Percentiles rank a stretch among this genome's conserved stretches.
Conservation (phyloP, 2,797 vertebrate species). For the Microcaecilia unicolor region DNA sequence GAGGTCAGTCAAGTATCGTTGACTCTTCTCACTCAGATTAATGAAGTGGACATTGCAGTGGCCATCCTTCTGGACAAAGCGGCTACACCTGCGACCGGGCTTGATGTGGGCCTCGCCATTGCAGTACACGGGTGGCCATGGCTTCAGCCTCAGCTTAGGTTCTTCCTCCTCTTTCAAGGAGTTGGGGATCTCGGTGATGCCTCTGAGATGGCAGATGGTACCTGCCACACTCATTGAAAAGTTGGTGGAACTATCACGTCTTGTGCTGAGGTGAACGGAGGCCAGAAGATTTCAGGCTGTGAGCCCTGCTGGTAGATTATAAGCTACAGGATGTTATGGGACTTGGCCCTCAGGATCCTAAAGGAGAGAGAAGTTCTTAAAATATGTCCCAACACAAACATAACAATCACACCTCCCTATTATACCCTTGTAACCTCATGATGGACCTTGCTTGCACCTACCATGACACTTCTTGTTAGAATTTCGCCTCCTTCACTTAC, state of each 20-base stretch:
- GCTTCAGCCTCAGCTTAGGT: constrained; percentile 20
- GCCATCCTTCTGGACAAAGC: constrained; percentile 50
- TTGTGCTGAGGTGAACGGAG: constrained; percentile 9
- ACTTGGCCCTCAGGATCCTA: not conserved
- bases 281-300: constrained; percentile 12
- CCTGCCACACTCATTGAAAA: constrained; percentile 36
- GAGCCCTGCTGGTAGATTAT: constrained; percentile 13
- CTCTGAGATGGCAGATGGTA: constrained; percentile 42
- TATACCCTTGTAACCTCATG: too few species aligned
- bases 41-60: constrained; percentile 65
- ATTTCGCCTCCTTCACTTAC: too few species aligned
- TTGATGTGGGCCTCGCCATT: constrained; percentile 27
- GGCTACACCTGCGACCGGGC: constrained; percentile 25
- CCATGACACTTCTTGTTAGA: not conserved
- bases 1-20: constrained; percentile 82
- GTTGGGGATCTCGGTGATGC: constrained; percentile 8
- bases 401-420: not conserved
- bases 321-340: constrained; percentile 1
- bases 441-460: not conserved
- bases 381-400: too few species aligned
- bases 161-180: constrained; percentile 15
- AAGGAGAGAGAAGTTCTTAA: not conserved
- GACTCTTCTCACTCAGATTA: constrained; percentile 83
- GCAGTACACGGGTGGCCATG: constrained; percentile 20
- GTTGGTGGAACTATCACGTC: constrained; percentile 25